Evolutionary conservation across 2,797 vertebrate species (phyloP).

Genomic region (Cyclopterus lumpus): DNA sequence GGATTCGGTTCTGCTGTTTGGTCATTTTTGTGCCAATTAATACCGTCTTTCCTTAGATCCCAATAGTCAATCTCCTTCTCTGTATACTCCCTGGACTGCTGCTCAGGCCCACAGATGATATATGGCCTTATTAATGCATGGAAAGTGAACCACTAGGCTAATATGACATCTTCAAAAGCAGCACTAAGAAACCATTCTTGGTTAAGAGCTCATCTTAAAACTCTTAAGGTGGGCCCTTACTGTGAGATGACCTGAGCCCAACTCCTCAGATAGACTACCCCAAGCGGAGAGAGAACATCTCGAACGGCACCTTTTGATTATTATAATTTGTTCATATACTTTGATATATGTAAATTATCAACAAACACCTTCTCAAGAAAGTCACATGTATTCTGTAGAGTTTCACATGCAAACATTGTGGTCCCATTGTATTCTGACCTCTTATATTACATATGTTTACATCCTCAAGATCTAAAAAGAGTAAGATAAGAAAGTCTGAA

Average conservation of each 20-base stretch:
- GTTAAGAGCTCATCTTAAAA: constrained; percentile 74
- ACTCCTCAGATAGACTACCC: background rate
- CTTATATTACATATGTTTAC: background rate
- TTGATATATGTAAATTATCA: background rate
- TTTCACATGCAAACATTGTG: background rate
- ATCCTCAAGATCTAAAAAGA: background rate
- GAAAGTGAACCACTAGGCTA: constrained; percentile 70
- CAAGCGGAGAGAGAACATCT: background rate
- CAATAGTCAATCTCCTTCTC: constrained; percentile 31
- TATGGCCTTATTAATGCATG: constrained; percentile 70
- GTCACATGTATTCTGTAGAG: background rate
- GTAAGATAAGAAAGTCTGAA: background rate
- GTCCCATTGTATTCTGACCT: background rate
- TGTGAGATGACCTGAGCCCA: constrained; percentile 19
- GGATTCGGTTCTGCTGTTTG: constrained; percentile 76
- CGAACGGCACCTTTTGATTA: background rate
- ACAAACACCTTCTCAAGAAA: background rate
- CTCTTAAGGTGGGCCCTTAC: constrained; percentile 70
- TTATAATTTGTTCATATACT: background rate
- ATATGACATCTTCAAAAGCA: constrained; percentile 71
- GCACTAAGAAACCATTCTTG: constrained; percentile 64
- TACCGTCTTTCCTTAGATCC: constrained; percentile 34
- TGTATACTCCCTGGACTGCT: constrained; percentile 44
- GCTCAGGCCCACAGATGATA: constrained; percentile 49
- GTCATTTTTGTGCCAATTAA: constrained; percentile 73